These are phyloP conservation scores for Mycteria americana DNA, from an alignment of 2,797 vertebrate genomes.

Conservation along the genomic window DNA sequence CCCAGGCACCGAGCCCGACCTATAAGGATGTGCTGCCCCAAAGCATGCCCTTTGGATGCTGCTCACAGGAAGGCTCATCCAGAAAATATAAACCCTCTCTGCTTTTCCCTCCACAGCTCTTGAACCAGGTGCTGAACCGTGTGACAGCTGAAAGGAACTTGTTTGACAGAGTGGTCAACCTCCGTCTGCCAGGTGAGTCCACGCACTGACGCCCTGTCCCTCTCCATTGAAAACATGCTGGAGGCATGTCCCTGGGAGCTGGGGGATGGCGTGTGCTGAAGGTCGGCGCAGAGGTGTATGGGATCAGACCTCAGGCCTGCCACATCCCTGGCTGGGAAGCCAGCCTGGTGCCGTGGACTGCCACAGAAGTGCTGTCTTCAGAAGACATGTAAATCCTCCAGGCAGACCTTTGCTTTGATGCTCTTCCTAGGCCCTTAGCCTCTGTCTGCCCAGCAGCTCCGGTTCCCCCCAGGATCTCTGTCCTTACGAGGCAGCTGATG, in stretches of 20 bases:
- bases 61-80: not conserved
- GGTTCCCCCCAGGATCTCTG: not conserved
- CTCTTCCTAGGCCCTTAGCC: not conserved
- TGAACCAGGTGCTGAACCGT: constrained; percentile 95
- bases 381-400: not conserved
- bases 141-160: constrained; percentile 97
- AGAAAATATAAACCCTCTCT: not conserved
- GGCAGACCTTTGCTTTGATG: not conserved
- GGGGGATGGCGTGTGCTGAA: not conserved
- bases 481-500: not conserved
- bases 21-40: not conserved
- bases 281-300: not conserved
- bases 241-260: not conserved
- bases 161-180: constrained; percentile 95
- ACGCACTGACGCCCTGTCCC: not conserved
- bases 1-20: accelerated
- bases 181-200: constrained; percentile 84
- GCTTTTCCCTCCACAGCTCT: constrained; percentile 77
- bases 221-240: accelerated
- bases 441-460: not conserved
- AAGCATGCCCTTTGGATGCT: not conserved
- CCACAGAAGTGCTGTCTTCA: not conserved
- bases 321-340: not conserved
- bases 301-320: not conserved
- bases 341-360: not conserved